Percentiles rank a stretch among this genome's conserved stretches.
Evolutionary conservation across 1,140 invertebrate species (phyloP).

Genomic region (Carposina sasakii): DNA sequence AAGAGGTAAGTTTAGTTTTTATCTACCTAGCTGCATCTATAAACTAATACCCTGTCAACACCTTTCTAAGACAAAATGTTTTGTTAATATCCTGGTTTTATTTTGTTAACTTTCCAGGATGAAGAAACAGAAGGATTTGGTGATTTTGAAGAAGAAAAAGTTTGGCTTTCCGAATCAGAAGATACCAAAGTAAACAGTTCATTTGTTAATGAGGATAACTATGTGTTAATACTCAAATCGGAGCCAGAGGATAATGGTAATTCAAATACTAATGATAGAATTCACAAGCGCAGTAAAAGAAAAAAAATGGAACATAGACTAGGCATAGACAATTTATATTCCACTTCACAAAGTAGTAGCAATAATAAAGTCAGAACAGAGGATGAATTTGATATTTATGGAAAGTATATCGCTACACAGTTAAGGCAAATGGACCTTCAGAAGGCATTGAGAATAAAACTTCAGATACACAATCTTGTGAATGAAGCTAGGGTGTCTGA

Average conservation of each 20-base stretch:
- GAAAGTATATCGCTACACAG: slow-evolving; percentile 50
- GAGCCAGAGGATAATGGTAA: slow-evolving; percentile 23
- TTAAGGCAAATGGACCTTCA: slow-evolving; percentile 44
- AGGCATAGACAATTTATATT: slow-evolving; percentile 25
- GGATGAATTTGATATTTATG: slow-evolving; percentile 59
- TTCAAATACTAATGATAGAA: slow-evolving; percentile 3
- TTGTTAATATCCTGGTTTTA: background rate
- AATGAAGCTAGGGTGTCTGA: slow-evolving; percentile 45
- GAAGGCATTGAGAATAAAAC: slow-evolving; percentile 39
- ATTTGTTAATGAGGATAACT: slow-evolving; percentile 24
- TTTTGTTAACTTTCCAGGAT: background rate
- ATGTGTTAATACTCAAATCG: slow-evolving; percentile 27
- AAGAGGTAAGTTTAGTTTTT: slow-evolving; percentile 1
- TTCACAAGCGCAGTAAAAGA: slow-evolving; percentile 15
- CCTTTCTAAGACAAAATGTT: background rate
- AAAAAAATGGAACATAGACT: slow-evolving; percentile 31
- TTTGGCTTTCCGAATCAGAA: slow-evolving; percentile 18
- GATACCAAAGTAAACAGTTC: slow-evolving; percentile 29
- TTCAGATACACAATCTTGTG: slow-evolving; percentile 47
- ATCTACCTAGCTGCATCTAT: background rate
- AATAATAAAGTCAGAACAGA: too few species aligned
- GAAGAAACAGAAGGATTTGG: background rate
- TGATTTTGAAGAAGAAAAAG: slow-evolving; percentile 1
- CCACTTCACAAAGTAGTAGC: slow-evolving; percentile 24
- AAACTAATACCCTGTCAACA: background rate